phyloP scores from a whole-genome alignment of 1,140 invertebrate genomes.

The Heliothis virescens region DNA sequence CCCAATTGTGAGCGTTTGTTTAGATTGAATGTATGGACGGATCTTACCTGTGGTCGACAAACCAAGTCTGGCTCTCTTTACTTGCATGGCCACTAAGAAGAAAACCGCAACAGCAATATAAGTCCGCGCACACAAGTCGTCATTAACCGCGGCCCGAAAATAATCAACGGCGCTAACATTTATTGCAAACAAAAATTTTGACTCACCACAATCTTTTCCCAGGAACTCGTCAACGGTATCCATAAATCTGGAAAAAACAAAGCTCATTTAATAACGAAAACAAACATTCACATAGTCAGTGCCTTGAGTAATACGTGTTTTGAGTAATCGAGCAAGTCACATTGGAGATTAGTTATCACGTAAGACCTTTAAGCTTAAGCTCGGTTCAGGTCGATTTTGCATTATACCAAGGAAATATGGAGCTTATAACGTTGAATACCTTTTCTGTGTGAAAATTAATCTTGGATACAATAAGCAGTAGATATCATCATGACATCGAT shows the following conservation, averaged over 20 bases:
- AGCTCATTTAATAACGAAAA: slow-evolving; percentile 49
- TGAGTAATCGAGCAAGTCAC: slow-evolving; percentile 1
- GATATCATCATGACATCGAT: not conserved
- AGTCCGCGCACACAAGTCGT: slow-evolving; percentile 54
- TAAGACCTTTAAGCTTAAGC: not conserved
- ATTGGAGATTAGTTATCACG: not conserved
- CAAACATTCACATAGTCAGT: slow-evolving; percentile 3
- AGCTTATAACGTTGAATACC: no score
- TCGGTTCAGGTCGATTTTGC: no score
- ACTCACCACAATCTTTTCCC: slow-evolving; percentile 72
- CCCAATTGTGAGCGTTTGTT: slow-evolving; percentile 55
- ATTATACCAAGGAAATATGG: not conserved
- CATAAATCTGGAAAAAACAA: slow-evolving; percentile 77
- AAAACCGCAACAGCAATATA: slow-evolving; percentile 62
- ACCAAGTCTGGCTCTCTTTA: slow-evolving; percentile 52
- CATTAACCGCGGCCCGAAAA: slow-evolving; percentile 55
- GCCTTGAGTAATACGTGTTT: slow-evolving; percentile 23
- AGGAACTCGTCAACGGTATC: slow-evolving; percentile 72
- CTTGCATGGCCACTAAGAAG: slow-evolving; percentile 56
- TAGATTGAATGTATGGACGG: slow-evolving; percentile 49
- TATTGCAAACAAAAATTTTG: slow-evolving; percentile 62
- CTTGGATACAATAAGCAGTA: not conserved
- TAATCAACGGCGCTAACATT: slow-evolving; percentile 60
- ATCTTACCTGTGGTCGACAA: slow-evolving; percentile 56
- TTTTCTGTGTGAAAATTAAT: no score